Conservation (phyloP, 2,888 invertebrate species). For the Gisinianus flammeolus region DNA sequence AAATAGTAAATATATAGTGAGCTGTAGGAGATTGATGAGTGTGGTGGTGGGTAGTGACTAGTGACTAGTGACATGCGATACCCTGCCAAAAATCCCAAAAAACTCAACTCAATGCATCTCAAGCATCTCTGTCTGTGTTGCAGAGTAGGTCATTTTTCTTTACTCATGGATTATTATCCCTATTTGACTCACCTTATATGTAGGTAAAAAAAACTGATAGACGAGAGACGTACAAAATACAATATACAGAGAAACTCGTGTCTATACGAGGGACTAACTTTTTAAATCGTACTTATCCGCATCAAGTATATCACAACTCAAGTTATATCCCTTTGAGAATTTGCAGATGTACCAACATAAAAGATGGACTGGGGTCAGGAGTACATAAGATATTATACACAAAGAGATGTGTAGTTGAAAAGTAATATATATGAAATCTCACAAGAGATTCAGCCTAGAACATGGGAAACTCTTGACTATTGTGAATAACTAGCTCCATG, state of each 20-base stretch:
- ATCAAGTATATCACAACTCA: not conserved
- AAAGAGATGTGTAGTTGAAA: not conserved
- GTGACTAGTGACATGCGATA: not conserved
- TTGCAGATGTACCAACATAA: not conserved
- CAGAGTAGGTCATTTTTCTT: constrained; percentile 26
- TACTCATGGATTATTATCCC: constrained; percentile 16
- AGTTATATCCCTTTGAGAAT: constrained; percentile 3
- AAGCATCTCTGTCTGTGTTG: too few relatives aligned
- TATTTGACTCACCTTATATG: not conserved
- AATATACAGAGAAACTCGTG: too few relatives aligned
- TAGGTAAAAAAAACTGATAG: not conserved
- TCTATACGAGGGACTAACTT: too few relatives aligned
- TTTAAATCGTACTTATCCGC: not conserved
- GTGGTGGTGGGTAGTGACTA: not conserved
- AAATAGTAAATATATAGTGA: not conserved
- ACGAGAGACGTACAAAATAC: not conserved
- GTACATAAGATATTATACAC: not conserved
- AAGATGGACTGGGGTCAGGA: constrained; percentile 23
- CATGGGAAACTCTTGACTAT: not conserved
- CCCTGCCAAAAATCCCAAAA: too few relatives aligned
- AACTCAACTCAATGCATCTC: not conserved
- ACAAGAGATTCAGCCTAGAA: not conserved
- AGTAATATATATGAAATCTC: not conserved
- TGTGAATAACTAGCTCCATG: not conserved
- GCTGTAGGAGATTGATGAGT: not conserved